phyloP scores from a whole-genome alignment of 2,888 invertebrate species.

The Electrophaes corylata region DNA sequence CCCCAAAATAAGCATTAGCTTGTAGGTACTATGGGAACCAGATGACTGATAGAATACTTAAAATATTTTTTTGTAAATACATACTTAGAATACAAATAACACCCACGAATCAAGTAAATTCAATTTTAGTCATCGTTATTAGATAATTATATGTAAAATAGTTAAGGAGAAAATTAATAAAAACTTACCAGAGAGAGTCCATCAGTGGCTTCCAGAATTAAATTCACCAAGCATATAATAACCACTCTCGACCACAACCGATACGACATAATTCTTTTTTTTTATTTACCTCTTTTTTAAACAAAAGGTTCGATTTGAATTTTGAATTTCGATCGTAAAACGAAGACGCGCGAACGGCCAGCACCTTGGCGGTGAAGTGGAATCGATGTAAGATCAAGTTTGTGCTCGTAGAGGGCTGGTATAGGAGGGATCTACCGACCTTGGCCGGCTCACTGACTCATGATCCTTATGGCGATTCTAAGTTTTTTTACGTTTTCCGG shows the following conservation, averaged over 20 bases:
- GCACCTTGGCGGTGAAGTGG: conserved; percentile 24
- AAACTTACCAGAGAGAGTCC: conserved; percentile 63
- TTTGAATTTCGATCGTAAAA: conserved; percentile 16
- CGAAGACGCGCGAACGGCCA: conserved; percentile 34
- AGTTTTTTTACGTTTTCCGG: too few relatives aligned
- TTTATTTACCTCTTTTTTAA: not conserved
- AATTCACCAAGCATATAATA: conserved; percentile 59
- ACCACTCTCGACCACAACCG: conserved; percentile 53
- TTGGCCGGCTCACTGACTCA: conserved; percentile 72
- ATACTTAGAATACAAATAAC: too few relatives aligned
- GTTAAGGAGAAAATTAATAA: not conserved
- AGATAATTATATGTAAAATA: conserved; percentile 18
- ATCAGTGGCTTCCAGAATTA: conserved; percentile 59
- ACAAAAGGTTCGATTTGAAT: conserved; percentile 2
- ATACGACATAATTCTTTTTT: conserved; percentile 47
- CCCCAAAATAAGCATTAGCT: too few relatives aligned
- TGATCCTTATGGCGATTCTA: too few relatives aligned
- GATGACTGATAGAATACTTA: too few relatives aligned
- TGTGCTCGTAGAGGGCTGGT: conserved; percentile 34
- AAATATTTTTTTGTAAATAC: too few relatives aligned
- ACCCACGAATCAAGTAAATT: too few relatives aligned
- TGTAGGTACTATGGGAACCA: too few relatives aligned
- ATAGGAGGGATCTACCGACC: conserved; percentile 54
- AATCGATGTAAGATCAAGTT: conserved; percentile 25
- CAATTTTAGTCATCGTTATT: too few relatives aligned